phyloP scores from a whole-genome alignment of 2,797 vertebrate genomes.

The Brotula barbata region DNA sequence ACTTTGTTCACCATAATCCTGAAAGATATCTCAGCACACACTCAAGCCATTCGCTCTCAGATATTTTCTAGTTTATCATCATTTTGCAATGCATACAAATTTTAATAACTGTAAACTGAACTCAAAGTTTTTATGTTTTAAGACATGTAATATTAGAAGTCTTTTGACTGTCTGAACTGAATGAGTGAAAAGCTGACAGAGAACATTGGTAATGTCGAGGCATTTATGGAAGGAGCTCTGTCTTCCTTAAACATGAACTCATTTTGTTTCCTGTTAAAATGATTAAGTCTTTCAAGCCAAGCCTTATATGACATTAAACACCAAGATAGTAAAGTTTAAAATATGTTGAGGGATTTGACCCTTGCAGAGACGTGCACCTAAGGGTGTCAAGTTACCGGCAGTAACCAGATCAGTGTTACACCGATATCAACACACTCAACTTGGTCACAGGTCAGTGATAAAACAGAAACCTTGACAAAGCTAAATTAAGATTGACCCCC shows the following conservation, averaged over 20 bases:
- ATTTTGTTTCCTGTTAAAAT: slow-evolving; percentile 22
- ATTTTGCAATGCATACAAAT: no score
- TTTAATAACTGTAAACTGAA: no score
- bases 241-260: slow-evolving; percentile 2
- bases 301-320: slow-evolving; percentile 7
- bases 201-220: no score
- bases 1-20: no score
- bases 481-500: slow-evolving; percentile 1
- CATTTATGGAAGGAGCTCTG: no score
- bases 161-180: no score
- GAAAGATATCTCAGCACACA: no score
- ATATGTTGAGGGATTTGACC: slow-evolving; percentile 43
- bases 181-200: no score
- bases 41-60: no score
- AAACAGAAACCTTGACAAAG: slow-evolving; percentile 9
- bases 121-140: no score
- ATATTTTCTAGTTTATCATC: no score
- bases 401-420: slow-evolving; percentile 27
- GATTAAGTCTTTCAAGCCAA: neutral
- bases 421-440: slow-evolving; percentile 19
- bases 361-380: slow-evolving; percentile 40
- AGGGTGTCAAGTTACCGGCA: slow-evolving; percentile 22
- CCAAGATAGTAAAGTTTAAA: slow-evolving; percentile 15
- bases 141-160: no score
- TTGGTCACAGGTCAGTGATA: slow-evolving; percentile 3